Evolutionary conservation across 2,113 vertebrate species (phyloP).

Genomic region (Cyprinodon tularosa): DNA sequence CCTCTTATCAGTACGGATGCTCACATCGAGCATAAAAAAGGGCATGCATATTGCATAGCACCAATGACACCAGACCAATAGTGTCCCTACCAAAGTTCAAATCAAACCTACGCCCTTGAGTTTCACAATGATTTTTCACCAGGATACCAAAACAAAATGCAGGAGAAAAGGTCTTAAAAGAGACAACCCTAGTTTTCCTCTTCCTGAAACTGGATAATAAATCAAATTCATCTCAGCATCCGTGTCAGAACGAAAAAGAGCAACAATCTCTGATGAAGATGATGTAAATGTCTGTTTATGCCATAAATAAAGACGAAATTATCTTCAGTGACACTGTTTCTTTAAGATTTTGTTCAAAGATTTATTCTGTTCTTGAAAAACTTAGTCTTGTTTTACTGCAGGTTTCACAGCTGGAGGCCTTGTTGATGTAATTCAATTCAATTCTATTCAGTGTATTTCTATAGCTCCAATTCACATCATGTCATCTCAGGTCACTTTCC

Average conservation of each 20-base stretch:
- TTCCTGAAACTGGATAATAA: conserved; percentile 28
- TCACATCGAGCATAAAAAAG: too few relatives aligned
- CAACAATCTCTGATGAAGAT: conserved; percentile 24
- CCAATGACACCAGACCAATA: too few relatives aligned
- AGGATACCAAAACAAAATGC: neutral
- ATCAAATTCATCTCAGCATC: neutral
- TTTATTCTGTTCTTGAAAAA: too few relatives aligned
- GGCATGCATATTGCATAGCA: too few relatives aligned
- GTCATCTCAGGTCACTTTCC: too few relatives aligned
- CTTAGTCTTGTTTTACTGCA: neutral
- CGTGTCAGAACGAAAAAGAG: conserved; percentile 21
- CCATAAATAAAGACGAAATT: conserved; percentile 54
- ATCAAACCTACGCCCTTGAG: too few relatives aligned
- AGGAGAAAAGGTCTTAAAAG: neutral
- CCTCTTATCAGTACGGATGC: too few relatives aligned
- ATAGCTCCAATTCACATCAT: too few relatives aligned
- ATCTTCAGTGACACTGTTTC: conserved; percentile 2
- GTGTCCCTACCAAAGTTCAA: too few relatives aligned
- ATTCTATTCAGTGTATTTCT: too few relatives aligned
- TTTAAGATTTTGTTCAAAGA: neutral
- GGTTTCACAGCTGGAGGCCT: neutral
- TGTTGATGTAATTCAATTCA: too few relatives aligned
- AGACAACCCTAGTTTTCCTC: conserved; percentile 38
- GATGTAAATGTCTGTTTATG: conserved; percentile 63
- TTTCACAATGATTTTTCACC: neutral